Conservation (phyloP, 2,113 vertebrate species). For the Eurypyga helias region DNA sequence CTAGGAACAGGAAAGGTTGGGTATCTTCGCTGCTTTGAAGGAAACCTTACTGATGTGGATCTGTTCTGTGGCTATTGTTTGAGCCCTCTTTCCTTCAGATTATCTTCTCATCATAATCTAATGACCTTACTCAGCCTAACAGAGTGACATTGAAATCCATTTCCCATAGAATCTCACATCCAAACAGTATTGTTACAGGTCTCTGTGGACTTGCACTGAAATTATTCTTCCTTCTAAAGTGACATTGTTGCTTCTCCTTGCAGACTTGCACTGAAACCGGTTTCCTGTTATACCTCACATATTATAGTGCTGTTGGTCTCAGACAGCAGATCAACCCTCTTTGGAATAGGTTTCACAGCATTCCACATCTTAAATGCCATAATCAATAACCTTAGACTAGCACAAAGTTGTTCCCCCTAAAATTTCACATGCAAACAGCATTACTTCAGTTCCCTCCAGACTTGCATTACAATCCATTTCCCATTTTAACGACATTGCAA, state of each 20-base stretch:
- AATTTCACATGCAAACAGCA: slow-evolving; percentile 1
- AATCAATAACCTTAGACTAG: background rate
- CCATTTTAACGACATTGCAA: background rate
- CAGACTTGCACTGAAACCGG: slow-evolving; percentile 24
- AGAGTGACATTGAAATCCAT: slow-evolving; percentile 7
- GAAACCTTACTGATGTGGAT: background rate
- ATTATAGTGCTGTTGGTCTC: background rate
- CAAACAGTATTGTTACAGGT: slow-evolving; percentile 34
- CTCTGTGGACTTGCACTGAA: slow-evolving; percentile 9
- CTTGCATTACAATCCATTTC: background rate
- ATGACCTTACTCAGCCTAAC: background rate
- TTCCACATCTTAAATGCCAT: background rate
- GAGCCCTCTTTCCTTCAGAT: slow-evolving; percentile 8
- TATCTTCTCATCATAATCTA: slow-evolving; percentile 38
- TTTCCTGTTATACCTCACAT: slow-evolving; percentile 22
- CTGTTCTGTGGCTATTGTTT: slow-evolving; percentile 6
- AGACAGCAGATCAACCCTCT: background rate
- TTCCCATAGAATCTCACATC: slow-evolving; percentile 40
- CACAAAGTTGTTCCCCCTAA: background rate
- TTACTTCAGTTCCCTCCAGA: background rate
- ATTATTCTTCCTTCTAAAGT: slow-evolving; percentile 16
- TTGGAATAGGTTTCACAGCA: background rate
- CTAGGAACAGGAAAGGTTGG: background rate
- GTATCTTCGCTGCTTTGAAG: background rate
- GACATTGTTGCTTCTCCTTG: slow-evolving; percentile 8